These are phyloP conservation scores for Acrocyrtus sp. DNA, from an alignment of 2,888 invertebrate species.

Conservation along the genomic window DNA sequence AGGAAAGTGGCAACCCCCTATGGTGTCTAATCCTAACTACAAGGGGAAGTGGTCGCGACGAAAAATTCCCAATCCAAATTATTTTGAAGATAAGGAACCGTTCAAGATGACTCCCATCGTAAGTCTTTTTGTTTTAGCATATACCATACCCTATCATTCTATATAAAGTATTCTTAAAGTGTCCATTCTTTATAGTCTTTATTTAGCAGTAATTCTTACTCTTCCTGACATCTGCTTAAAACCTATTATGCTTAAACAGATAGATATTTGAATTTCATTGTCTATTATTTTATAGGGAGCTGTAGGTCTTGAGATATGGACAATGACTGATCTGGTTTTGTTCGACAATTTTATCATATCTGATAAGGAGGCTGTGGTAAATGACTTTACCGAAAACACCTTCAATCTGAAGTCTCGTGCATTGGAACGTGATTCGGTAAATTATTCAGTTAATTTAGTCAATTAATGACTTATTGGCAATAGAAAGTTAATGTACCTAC, in stretches of 20 bases:
- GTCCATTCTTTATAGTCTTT: no score
- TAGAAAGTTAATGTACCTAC: background rate
- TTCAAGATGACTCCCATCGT: constrained; percentile 91
- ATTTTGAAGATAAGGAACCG: constrained; percentile 90
- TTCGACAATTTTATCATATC: constrained; percentile 97
- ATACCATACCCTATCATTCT: background rate
- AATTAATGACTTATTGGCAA: background rate
- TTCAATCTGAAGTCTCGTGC: constrained; percentile 86
- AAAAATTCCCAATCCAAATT: constrained; percentile 90
- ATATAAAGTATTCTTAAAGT: background rate
- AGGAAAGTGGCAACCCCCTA: constrained; percentile 83
- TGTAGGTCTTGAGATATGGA: constrained; percentile 97
- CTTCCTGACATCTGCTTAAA: no score
- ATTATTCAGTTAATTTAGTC: no score
- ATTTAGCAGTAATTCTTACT: no score
- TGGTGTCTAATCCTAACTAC: constrained; percentile 93
- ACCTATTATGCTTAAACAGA: no score
- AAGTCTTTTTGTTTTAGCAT: constrained; percentile 71
- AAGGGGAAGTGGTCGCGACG: constrained; percentile 94
- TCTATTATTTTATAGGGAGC: constrained; percentile 74
- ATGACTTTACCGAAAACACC: constrained; percentile 83
- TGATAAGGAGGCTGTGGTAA: constrained; percentile 80
- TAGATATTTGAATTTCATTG: background rate
- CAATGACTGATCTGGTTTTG: constrained; percentile 92
- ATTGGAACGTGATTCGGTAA: constrained; percentile 83